Evolutionary conservation across 2,797 vertebrate species (phyloP).

Genomic region (Carcharodon carcharias): DNA sequence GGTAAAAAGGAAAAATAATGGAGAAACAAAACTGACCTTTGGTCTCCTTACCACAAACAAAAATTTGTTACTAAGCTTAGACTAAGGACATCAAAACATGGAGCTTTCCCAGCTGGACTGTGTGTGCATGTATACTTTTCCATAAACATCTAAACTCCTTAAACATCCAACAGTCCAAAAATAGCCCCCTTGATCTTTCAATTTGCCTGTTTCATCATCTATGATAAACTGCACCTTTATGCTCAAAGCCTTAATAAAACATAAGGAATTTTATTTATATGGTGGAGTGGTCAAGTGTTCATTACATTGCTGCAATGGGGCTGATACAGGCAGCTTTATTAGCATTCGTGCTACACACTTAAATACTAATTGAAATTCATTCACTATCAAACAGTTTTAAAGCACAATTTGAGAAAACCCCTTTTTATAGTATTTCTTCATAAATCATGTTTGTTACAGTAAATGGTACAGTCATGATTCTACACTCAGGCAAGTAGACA

Average conservation of each 20-base stretch:
- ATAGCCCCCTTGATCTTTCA: background rate
- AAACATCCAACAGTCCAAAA: background rate
- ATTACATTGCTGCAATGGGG: background rate
- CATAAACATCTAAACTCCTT: background rate
- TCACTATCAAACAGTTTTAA: background rate
- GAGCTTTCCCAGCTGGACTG: background rate
- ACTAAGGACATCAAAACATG: background rate
- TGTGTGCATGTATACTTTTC: background rate
- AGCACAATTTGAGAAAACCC: background rate
- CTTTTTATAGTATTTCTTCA: background rate
- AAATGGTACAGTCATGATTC: background rate
- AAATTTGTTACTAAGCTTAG: background rate
- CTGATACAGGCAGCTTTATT: background rate
- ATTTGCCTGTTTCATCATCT: background rate
- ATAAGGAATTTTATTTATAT: background rate
- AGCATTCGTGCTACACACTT: background rate
- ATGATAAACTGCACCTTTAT: constrained; percentile 1
- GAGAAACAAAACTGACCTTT: background rate
- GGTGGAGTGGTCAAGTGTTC: background rate
- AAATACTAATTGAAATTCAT: background rate
- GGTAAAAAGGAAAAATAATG: background rate
- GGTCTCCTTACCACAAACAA: background rate
- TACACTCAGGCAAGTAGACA: background rate
- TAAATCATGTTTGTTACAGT: background rate
- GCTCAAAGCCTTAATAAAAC: background rate